Percentiles rank a stretch among this genome's conserved stretches.
Conservation (phyloP, 2,797 vertebrate genomes). For the Heteromormyrus szaboi region DNA sequence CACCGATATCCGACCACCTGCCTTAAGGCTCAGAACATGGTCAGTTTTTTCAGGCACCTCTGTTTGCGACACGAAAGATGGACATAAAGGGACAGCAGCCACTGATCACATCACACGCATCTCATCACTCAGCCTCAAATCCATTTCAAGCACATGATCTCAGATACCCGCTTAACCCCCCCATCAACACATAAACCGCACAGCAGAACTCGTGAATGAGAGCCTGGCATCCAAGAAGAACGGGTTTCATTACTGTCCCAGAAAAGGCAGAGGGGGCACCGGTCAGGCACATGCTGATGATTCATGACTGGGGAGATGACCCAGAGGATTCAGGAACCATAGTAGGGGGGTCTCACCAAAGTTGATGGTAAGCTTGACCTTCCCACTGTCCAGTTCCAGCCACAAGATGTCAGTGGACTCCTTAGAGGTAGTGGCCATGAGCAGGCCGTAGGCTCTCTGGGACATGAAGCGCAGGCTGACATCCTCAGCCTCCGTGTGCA, state of each 20-base stretch:
- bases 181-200: neutral
- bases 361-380: slow-evolving; percentile 88
- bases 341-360: slow-evolving; percentile 67
- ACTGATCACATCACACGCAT: slow-evolving; percentile 16
- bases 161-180: neutral
- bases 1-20: slow-evolving; percentile 32
- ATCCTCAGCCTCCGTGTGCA: slow-evolving; percentile 90
- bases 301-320: neutral
- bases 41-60: slow-evolving; percentile 33
- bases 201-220: neutral
- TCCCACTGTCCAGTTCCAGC: slow-evolving; percentile 86
- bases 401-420: slow-evolving; percentile 87
- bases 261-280: neutral
- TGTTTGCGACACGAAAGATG: slow-evolving; percentile 19
- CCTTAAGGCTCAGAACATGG: slow-evolving; percentile 23
- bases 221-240: neutral
- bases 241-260: neutral
- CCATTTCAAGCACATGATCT: too few relatives aligned
- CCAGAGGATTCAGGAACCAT: slow-evolving; percentile 8
- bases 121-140: slow-evolving; percentile 17
- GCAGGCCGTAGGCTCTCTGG: slow-evolving; percentile 84
- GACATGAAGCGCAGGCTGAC: slow-evolving; percentile 90
- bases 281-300: neutral
- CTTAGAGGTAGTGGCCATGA: slow-evolving; percentile 89
- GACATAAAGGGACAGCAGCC: slow-evolving; percentile 16